Conservation (phyloP, 2,113 vertebrate genomes). For the Empidonax alnorum region DNA sequence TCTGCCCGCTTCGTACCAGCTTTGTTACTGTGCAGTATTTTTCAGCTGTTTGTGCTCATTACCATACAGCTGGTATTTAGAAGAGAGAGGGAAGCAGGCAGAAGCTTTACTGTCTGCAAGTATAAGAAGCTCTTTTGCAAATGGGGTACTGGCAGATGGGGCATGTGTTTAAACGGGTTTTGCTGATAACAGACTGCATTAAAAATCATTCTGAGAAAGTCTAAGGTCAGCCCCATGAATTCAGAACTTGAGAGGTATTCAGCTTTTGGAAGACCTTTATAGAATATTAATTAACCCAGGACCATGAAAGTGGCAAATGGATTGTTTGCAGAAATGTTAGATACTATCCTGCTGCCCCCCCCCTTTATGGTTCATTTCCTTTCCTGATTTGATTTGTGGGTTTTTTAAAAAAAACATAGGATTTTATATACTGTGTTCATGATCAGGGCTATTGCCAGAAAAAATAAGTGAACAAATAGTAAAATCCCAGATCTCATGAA, state of each 20-base stretch:
- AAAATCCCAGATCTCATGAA: neutral
- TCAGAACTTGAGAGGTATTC: conserved; percentile 79
- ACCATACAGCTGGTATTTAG: conserved; percentile 98
- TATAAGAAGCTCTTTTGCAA: conserved; percentile 83
- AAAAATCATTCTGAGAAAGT: conserved; percentile 85
- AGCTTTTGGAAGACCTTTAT: conserved; percentile 76
- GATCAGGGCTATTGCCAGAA: neutral
- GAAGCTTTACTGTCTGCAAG: conserved; percentile 81
- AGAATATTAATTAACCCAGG: conserved; percentile 77
- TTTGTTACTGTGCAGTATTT: conserved; percentile 87
- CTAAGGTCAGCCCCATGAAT: conserved; percentile 83
- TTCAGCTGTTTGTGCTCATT: conserved; percentile 91
- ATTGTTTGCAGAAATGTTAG: conserved; percentile 47
- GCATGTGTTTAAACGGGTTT: conserved; percentile 86
- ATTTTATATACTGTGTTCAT: neutral
- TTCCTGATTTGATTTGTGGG: neutral
- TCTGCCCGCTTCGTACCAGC: conserved; percentile 82
- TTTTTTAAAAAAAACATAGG: neutral
- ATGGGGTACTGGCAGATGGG: conserved; percentile 90
- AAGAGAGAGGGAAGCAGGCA: conserved; percentile 84
- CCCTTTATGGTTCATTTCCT: conserved; percentile 12
- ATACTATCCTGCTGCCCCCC: neutral
- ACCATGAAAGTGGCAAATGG: conserved; percentile 61
- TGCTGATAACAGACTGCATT: conserved; percentile 84
- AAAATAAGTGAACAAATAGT: neutral